These are phyloP conservation scores for Apamea monoglypha DNA, from an alignment of 2,888 invertebrate species.

Conservation along the genomic window DNA sequence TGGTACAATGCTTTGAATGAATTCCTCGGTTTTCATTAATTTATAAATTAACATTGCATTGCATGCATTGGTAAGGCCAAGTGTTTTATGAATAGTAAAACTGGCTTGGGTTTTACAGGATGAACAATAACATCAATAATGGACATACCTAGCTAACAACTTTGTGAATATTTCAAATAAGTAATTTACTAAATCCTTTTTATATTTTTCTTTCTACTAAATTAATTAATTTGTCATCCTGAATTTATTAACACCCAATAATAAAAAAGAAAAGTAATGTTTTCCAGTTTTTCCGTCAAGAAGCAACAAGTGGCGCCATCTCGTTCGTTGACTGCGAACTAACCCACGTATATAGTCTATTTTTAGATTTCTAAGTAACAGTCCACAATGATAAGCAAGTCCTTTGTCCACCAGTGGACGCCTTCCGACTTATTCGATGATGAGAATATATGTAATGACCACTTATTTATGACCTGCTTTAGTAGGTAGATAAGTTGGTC, in stretches of 20 bases:
- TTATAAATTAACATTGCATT: conserved; percentile 40
- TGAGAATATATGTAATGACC: background rate
- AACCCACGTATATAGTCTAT: conserved; percentile 4
- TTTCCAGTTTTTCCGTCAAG: background rate
- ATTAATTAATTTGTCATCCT: background rate
- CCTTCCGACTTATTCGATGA: background rate
- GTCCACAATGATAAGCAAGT: conserved; percentile 6
- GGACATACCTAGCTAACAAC: background rate
- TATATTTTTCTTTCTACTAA: background rate
- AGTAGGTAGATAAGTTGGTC: background rate
- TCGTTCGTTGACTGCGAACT: conserved; percentile 1
- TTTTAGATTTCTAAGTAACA: conserved; percentile 13
- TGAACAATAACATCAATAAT: background rate
- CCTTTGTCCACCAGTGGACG: conserved; percentile 16
- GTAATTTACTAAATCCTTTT: background rate
- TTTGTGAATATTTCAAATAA: background rate
- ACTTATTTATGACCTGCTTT: background rate
- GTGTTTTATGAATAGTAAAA: conserved; percentile 4
- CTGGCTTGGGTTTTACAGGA: background rate
- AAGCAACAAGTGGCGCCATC: conserved; percentile 36
- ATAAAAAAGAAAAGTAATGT: background rate
- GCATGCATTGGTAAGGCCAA: conserved; percentile 9
- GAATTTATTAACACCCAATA: no score
- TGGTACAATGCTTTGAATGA: conserved; percentile 45
- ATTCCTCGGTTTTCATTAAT: conserved; percentile 54